Evolutionary conservation across 2,113 vertebrate species (phyloP).

Genomic region (Osmerus eperlanus): DNA sequence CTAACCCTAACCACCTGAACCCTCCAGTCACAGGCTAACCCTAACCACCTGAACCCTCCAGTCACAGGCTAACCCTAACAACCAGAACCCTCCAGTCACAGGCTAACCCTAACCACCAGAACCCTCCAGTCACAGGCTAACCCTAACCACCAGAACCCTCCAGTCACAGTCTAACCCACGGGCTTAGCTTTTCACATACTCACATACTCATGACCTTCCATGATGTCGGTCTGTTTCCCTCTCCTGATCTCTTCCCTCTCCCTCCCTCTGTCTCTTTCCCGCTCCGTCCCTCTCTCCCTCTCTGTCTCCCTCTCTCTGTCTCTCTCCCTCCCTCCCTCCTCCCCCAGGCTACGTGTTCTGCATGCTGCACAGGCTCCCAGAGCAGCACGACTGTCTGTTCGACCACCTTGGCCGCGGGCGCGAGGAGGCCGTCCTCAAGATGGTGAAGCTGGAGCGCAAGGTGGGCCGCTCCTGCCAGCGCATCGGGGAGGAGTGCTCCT

Average conservation of each 20-base stretch:
- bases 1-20: too few species aligned
- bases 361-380: slow-evolving; percentile 93
- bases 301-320: not conserved
- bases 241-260: not conserved
- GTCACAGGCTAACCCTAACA: too few species aligned
- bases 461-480: slow-evolving; percentile 98
- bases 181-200: not conserved
- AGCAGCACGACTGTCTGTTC: slow-evolving; percentile 96
- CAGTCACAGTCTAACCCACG: not conserved
- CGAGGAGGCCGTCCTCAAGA: slow-evolving; percentile 97
- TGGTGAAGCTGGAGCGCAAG: slow-evolving; percentile 99
- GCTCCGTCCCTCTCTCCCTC: not conserved
- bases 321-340: not conserved
- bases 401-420: slow-evolving; percentile 95
- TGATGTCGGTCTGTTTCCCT: not conserved
- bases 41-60: too few species aligned
- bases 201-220: too few species aligned
- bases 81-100: too few species aligned
- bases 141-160: too few species aligned
- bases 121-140: too few species aligned
- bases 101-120: too few species aligned
- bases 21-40: too few species aligned
- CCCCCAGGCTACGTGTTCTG: slow-evolving; percentile 91
- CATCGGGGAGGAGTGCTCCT: slow-evolving; percentile 96
- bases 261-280: not conserved